Evolutionary conservation across 2,113 vertebrate species (phyloP), one percentile per base, ranked within the genome.

Genomic region (Phalacrocorax pelagicus): DNA sequence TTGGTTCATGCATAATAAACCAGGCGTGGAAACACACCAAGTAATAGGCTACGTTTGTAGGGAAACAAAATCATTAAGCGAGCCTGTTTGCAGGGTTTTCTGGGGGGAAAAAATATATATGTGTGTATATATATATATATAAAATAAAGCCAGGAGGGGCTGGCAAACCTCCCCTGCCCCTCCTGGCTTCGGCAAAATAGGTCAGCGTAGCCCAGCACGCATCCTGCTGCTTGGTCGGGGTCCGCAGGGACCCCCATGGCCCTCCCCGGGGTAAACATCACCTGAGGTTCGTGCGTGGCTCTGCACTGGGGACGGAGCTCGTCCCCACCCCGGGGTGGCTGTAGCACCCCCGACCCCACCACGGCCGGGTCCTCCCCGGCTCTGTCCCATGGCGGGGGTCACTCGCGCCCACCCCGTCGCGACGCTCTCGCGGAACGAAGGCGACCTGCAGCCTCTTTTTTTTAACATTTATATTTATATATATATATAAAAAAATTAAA

Each of bases 401-500:
- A 10, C 38, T 32, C 5, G 5, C 2, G 1, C 19, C 47, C 30
- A 2, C 18, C 49, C 23, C 3, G 1, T 16, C 11, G 3, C 2
- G 6, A 15, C 6, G 17, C 20, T 72, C 40, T 51, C 9, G 0
- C 9, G 11, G 55, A 59, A 81, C 26, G 47, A 90, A 97, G 66
- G 89, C 66, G 29, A 88, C n/a, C n/a, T 44, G 81, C 58, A 27
- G 2, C 34, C 26, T 23, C 11, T 61, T 63, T 42, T 42, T 55
- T 96, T 97, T 97, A 95, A 97, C 97, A 98, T 98, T 98, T 98
- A 97, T 97, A 97, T 98, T 98, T 98, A 97, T 98, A 98, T 98
- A 98, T 97, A 98, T 98, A 98, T 96, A 97, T 83, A 93, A 97
- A 97, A 98, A 98, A 98, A 98, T 98, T 98, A 98, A 98, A 98